Evolutionary conservation across 1,140 invertebrate species (phyloP), one percentile per base, ranked within the genome.

Genomic region (Archegozetes longisetosus): DNA sequence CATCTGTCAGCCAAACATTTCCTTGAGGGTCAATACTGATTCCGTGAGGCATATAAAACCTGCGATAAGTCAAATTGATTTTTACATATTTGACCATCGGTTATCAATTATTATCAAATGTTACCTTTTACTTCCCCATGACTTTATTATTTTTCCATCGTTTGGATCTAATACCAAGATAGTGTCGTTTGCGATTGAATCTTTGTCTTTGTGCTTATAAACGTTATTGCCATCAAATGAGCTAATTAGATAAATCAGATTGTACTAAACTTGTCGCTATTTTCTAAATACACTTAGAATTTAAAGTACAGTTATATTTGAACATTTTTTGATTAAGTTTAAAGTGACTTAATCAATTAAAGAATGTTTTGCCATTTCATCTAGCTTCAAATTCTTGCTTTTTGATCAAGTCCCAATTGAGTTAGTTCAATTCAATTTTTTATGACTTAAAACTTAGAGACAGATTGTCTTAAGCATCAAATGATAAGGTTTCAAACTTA

Each of bases 21-120:
- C 84, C 82, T 32, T 80, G 70, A 17, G 73, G 70, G 70, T 95
- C 91, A 23, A 94, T 79, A 40, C 86, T 88, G 26, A 97, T 78
- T 12, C 91, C 91, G 74, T 97, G 93, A 0, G 92, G 93, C 70
- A 97, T 75, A 69, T 85, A 93, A 75, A 95, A 96, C 57, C 85
- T 88, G 68, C 1, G 72, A 72, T 58, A n/a, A 50, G 51, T 61
- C 53, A 56, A 61, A 57, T 20, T 4, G 6, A 14, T 9, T 22
- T 25, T 25, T 32, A 2, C 9, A 52, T n/a, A 6, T 61, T 23
- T 52, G 0, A 57, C 14, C 17, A 3, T 3, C 9, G 27, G 2
- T 51, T 48, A 17, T 20, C 9, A 51, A 22, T 6, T 46, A 48
- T 3, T 28, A 46, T 2, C 32, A 46, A 58, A 17, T 57, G 58